These are phyloP conservation scores for Drosophila colorata DNA, from an alignment of 2,888 invertebrate genomes.

Conservation along the genomic window DNA sequence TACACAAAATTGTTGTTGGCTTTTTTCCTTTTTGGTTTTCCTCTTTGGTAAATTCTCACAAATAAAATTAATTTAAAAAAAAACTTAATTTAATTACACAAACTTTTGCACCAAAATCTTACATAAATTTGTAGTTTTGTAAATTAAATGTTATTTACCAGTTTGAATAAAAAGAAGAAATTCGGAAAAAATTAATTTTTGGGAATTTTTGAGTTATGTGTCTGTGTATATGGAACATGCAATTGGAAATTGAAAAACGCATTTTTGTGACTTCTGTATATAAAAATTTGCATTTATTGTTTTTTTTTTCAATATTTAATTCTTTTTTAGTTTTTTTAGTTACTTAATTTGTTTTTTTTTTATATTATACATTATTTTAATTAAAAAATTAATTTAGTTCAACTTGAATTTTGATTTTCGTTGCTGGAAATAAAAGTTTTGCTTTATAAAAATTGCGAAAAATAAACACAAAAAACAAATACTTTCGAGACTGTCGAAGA, in stretches of 20 bases:
- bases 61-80: slow-evolving; percentile 31
- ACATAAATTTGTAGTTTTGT: slow-evolving; percentile 44
- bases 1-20: slow-evolving; percentile 22
- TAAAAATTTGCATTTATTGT: slow-evolving; percentile 72
- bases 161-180: slow-evolving; percentile 26
- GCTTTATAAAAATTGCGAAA: slow-evolving; percentile 5
- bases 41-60: slow-evolving; percentile 17
- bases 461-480: slow-evolving; percentile 16
- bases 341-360: slow-evolving; percentile 30
- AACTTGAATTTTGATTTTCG: slow-evolving; percentile 60
- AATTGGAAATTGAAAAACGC: slow-evolving; percentile 69
- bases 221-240: slow-evolving; percentile 44
- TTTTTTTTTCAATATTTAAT: slow-evolving; percentile 11
- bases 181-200: slow-evolving; percentile 12
- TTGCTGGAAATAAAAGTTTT: slow-evolving; percentile 52
- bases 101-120: slow-evolving; percentile 57
- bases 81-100: slow-evolving; percentile 56
- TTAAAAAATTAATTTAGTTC: slow-evolving; percentile 35
- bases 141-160: slow-evolving; percentile 76
- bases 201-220: slow-evolving; percentile 4
- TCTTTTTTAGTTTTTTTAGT: slow-evolving; percentile 49
- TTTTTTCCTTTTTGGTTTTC: neutral
- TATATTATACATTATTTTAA: slow-evolving; percentile 41
- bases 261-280: slow-evolving; percentile 69
- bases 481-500: slow-evolving; percentile 28